Evolutionary conservation across 1,140 invertebrate species (phyloP), one percentile per base, ranked within the genome.

Genomic region (Bombus impatiens): DNA sequence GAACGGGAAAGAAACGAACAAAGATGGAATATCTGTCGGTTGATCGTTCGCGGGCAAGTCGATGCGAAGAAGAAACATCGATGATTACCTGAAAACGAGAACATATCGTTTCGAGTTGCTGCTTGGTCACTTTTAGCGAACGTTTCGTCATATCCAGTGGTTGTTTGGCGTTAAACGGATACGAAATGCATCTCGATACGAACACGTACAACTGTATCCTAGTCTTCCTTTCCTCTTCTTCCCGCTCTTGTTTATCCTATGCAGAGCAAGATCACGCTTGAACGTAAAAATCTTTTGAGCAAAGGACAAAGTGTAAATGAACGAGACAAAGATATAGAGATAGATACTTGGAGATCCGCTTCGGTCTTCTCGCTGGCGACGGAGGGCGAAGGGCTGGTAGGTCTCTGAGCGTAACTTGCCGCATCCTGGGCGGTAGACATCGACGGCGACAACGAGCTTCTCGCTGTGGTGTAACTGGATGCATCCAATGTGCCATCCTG

Each of bases 111-210:
- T 99, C 98, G 80, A 99, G 95, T 95, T 99, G 99, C 94, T 99
- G 98, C 94, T 99, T 98, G 47, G 98, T 99, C 78, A 99, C 98
- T 96, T 99, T 99, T 76, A 97, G 97, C 92, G 98, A 98, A 80
- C 98, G 95, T 92, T 97, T 96, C 28, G 98, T 98, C 98, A 99
- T 98, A 94, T 99, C 99, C 35, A 98, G 99, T 0, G 99, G 98
- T 95, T 99, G 99, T 95, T 99, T 99, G 10, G 99, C 98, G 95
- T 99, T 99, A 95, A 99, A 99, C 13, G 99, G 99, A 96, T 99
- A 99, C 6, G 99, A 98, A 93, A 99, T 97, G 95, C 99, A 99
- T 94, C 99, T 96, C 88, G 99, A 99, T 89, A 99, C 98, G 95
- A 99, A 99, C 81, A 99, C 99, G 95, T 99, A 99, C 40, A 99